Evolutionary conservation across 2,797 vertebrate genomes (phyloP), one percentile per base, ranked within the genome.

Genomic region (Tokudaia muenninki): DNA sequence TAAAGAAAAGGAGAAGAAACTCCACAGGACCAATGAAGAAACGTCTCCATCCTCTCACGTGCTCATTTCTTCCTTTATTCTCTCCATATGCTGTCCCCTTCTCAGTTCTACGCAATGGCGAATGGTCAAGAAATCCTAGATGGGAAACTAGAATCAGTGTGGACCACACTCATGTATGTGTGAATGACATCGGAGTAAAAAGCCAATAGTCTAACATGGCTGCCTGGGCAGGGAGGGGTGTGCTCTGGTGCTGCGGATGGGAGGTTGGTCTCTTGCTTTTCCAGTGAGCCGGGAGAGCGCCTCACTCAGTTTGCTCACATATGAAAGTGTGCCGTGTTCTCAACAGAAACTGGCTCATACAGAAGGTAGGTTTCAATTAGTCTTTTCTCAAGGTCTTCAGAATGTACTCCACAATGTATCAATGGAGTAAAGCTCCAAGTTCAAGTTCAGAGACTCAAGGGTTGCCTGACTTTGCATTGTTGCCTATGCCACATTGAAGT

Each of bases 381-480:
- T 13, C 17, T 74, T 41, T 29, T 22, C 22, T 16, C 31, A 57
- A 41, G 34, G 55, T 57, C 34, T 37, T 57, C 14, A 74, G 67
- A 21, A 57, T 55, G n/a, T 17, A 72, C 13, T 57, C 24, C 67
- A 31, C n/a, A 37, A 99, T 57, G 0, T 99, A 93, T 99, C 34
- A 99, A 99, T 96, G 99, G 99, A 77, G 94, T 98, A 55, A 99
- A 98, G 99, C 97, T 99, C 0, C 98, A 98, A 0, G 98, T 99
- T 97, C 98, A 99, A 98, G 97, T 97, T 93, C 98, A 98, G 98
- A 98, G 91, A 34, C 21, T 47, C 47, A 41, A 57, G 29, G 4
- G 31, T 74, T 67, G 61, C 86, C 31, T 70, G 41, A 75, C 34
- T 78, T 87, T 90, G 67, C 37, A 63, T 31, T 65, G 61, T 80